Percentiles rank a stretch among this genome's conserved stretches.
Evolutionary conservation across 2,888 invertebrate genomes (phyloP).

Genomic region (Agrochola lychnidis): DNA sequence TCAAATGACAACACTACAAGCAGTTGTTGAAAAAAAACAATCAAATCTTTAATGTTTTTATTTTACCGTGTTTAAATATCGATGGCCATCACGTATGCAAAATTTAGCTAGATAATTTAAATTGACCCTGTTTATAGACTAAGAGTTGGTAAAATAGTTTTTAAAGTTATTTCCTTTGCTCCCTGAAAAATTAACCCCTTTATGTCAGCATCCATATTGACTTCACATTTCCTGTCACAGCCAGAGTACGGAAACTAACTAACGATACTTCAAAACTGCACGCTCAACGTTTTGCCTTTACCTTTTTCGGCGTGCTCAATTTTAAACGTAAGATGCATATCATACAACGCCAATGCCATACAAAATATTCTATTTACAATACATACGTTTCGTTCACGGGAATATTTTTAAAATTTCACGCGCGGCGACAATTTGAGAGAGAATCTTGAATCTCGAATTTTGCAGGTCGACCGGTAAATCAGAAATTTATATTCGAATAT

Average conservation of each 20-base stretch:
- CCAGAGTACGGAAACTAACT: constrained; percentile 48
- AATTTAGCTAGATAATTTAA: no score
- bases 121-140: no score
- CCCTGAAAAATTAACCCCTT: constrained; percentile 16
- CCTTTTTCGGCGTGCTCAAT: constrained; percentile 49
- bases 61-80: no score
- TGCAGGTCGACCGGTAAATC: constrained; percentile 77
- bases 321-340: constrained; percentile 62
- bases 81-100: no score
- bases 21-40: no score
- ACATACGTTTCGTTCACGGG: constrained; percentile 70
- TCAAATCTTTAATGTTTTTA: no score
- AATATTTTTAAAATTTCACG: constrained; percentile 78
- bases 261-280: constrained; percentile 49
- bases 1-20: no score
- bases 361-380: constrained; percentile 77
- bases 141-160: not conserved
- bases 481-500: constrained; percentile 79
- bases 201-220: constrained; percentile 27
- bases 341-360: constrained; percentile 61
- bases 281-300: constrained; percentile 40
- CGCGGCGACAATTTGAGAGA: constrained; percentile 61
- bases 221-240: constrained; percentile 33
- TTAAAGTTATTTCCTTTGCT: not conserved
- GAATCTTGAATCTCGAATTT: constrained; percentile 67